Evolutionary conservation across 2,888 invertebrate species (phyloP), one percentile per base, ranked within the genome.

Genomic region (Halictus quadricinctus): DNA sequence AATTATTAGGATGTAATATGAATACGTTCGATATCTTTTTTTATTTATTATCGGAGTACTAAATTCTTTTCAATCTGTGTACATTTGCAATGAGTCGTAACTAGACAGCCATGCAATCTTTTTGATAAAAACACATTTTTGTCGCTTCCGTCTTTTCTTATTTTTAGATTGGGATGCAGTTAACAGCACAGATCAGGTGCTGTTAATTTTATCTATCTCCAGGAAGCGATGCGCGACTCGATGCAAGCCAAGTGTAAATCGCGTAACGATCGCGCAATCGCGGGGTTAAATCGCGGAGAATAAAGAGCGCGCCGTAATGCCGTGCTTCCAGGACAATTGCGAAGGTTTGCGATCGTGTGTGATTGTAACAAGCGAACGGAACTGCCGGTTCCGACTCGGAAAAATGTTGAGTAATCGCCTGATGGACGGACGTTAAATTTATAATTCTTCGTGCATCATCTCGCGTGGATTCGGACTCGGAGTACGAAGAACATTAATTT

Each of bases 231-330:
- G 29, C 64, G 64, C 64, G 36, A 66, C 36, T 18, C 64, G 64
- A 66, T 7, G 64, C 29, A 66, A 66, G 15, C 64, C 50, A 74
- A 58, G n/a, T 54, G 74, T n/a, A 36, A 74, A 58, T 50, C 50
- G 50, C 74, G 74, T 54, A 74, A 58, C 54, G 74, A 74, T 74
- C 54, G 74, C 41, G 58, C 36, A 54, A 74, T 74, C 74, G n/a
- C 48, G 46, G 43, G 21, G 76, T 41, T 69, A 66, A 66, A 66
- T 77, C 48, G 69, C 66, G 46, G 48, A 29, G 64, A 66, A 66
- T 66, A 66, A 66, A 66, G 64, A 66, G 64, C 15, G 13, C 15
- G 36, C 36, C 64, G 29, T 66, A 66, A 66, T 36, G 64, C 29
- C 29, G 29, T 29, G 29, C 15, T 36, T 66, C 29, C 29, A 15